Evolutionary conservation across 92 coral and sea anemone species (phyloP).

Genomic region (Phenganax subtilis): DNA sequence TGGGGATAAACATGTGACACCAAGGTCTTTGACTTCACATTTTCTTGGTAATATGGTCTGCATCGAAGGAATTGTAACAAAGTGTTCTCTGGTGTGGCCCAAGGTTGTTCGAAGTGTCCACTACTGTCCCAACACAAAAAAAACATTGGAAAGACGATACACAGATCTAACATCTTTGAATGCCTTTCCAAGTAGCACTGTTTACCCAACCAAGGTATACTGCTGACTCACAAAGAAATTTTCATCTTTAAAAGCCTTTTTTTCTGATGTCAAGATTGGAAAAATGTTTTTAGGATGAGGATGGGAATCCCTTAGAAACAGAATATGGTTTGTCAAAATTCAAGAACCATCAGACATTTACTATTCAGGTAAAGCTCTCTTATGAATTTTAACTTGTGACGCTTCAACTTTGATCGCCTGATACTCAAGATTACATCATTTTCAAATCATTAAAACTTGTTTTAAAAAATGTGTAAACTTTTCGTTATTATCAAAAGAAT

Average conservation of each 20-base stretch:
- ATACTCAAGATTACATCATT: not conserved
- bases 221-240: no score
- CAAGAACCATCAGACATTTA: constrained; percentile 92
- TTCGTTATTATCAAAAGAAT: no score
- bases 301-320: constrained; percentile 92
- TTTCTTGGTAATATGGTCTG: constrained; percentile 92
- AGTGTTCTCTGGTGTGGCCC: constrained; percentile 90
- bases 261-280: no score
- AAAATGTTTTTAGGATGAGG: constrained; percentile 69
- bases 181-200: constrained; percentile 88
- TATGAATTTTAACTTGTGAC: not conserved
- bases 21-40: constrained; percentile 79
- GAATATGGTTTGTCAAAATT: constrained; percentile 91
- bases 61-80: constrained; percentile 95
- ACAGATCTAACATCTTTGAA: constrained; percentile 92
- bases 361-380: constrained; percentile 72
- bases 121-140: constrained; percentile 96
- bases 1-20: constrained; percentile 97
- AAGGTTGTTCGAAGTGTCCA: constrained; percentile 97
- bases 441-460: no score
- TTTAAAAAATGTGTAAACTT: no score
- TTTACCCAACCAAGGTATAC: constrained; percentile 89
- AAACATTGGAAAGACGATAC: constrained; percentile 73
- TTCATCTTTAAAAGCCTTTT: no score
- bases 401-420: not conserved